These are phyloP conservation scores for Drosophila meridiana DNA, from an alignment of 2,888 invertebrate genomes.

Conservation along the genomic window DNA sequence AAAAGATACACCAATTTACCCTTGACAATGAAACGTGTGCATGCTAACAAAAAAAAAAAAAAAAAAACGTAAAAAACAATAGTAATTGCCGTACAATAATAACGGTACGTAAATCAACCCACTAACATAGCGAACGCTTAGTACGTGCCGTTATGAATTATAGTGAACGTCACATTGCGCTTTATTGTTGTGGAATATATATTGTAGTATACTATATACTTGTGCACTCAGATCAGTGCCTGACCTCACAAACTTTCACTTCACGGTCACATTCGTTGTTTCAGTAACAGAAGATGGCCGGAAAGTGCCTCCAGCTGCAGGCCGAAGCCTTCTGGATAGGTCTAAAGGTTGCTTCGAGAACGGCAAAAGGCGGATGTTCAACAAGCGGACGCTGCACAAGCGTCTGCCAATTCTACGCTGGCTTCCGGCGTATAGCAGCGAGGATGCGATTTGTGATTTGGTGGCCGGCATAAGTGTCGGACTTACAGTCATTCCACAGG, in stretches of 20 bases:
- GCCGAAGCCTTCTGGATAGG: conserved; percentile 73
- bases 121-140: conserved; percentile 19
- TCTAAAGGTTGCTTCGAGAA: conserved; percentile 85
- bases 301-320: conserved; percentile 82
- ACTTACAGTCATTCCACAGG: conserved; percentile 96
- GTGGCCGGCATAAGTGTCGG: conserved; percentile 97
- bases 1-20: conserved; percentile 19
- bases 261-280: not conserved
- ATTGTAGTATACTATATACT: not conserved
- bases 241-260: not conserved
- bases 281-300: conserved; percentile 86
- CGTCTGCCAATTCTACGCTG: conserved; percentile 91
- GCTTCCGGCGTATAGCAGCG: conserved; percentile 87
- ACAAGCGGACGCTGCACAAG: conserved; percentile 90
- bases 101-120: conserved; percentile 11
- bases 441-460: conserved; percentile 92
- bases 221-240: not conserved
- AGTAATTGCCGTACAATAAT: conserved; percentile 29
- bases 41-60: conserved; percentile 23
- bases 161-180: not conserved
- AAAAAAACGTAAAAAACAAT: conserved; percentile 12
- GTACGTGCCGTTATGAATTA: conserved; percentile 57
- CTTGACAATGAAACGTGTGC: conserved; percentile 53
- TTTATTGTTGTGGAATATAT: too few relatives aligned
- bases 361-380: conserved; percentile 86